Percentiles rank a stretch among this genome's conserved stretches.
These are phyloP conservation scores for Anoplius nigerrimus DNA, from an alignment of 2,888 invertebrate species.

Conservation along the genomic window DNA sequence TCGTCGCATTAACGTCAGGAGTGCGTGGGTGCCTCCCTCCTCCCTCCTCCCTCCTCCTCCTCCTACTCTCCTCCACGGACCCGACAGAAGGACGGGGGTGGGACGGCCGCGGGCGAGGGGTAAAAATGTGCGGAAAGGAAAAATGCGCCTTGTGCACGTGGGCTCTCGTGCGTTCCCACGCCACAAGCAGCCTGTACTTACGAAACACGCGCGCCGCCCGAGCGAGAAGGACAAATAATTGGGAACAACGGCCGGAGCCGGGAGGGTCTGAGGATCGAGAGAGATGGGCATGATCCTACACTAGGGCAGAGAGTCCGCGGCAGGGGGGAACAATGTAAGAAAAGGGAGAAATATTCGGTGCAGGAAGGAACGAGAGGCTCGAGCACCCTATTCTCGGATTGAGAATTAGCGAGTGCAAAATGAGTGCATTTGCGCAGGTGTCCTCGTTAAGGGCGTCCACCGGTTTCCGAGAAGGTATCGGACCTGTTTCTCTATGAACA, in stretches of 20 bases:
- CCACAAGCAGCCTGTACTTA: conserved; percentile 38
- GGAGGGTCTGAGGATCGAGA: too few species aligned
- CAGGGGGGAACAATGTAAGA: too few species aligned
- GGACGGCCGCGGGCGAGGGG: background rate
- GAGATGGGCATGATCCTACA: too few species aligned
- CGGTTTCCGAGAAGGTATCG: background rate
- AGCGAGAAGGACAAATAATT: too few species aligned
- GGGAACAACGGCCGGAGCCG: too few species aligned
- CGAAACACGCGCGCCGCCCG: conserved; percentile 34
- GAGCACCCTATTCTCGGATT: conserved; percentile 20
- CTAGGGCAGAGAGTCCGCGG: too few species aligned
- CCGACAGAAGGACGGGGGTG: background rate
- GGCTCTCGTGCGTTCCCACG: conserved; percentile 41
- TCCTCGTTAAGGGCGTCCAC: conserved; percentile 24
- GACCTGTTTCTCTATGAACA: too few species aligned
- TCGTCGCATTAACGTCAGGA: too few species aligned
- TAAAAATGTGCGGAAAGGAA: conserved; percentile 8
- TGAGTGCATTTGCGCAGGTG: conserved; percentile 35
- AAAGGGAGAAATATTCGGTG: too few species aligned
- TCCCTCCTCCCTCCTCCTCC: too few species aligned
- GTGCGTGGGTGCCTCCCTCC: too few species aligned
- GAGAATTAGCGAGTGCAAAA: background rate
- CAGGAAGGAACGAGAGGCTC: conserved; percentile 24
- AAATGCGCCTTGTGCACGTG: conserved; percentile 20
- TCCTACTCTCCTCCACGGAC: too few species aligned